Evolutionary conservation across 2,113 vertebrate species (phyloP), one percentile per base, ranked within the genome.

Genomic region (Pterocles orientalis): DNA sequence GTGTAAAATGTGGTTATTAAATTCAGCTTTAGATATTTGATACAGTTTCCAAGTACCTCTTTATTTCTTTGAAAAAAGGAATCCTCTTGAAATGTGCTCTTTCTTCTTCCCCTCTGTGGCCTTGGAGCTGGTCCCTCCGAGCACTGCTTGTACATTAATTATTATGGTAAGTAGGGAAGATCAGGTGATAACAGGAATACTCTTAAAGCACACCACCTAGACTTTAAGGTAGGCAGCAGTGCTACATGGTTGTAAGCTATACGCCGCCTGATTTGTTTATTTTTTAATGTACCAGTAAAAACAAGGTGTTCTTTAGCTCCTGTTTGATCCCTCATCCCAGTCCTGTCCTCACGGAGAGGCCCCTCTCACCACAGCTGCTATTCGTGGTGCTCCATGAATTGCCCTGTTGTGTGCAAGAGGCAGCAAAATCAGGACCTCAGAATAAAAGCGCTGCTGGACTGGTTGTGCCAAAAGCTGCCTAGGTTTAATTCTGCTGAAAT

Each of bases 31-130:
- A 96, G 98, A 97, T 96, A 97, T 81, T 90, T 34, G 91, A 97
- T 98, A 97, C 4, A 61, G 70, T 96, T 98, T 98, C 97, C 96
- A 94, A 97, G 86, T 88, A 88, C 69, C 88, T 93, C 94, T 97
- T 95, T 97, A 95, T 97, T 97, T 98, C 90, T 95, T 95, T 96
- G 94, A 79, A 79, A 92, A 83, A 91, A 90, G 43, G 71, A 92
- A 95, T 92, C 83, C 80, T 97, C 96, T 94, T 96, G 73, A 97
- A 97, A 97, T 81, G 81, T 76, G 57, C 73, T 95, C 96, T 86
- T 92, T 97, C 81, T 92, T 95, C 95, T 90, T 92, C 83, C 83
- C 82, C 75, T 93, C 88, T 85, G 91, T 88, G 95, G 82, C 95
- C 87, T 96, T 96, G 95, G 91, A 96, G 85, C 77, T 69, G 12